Base-by-base conservation (phyloP, 1,140 invertebrate genomes). In the Leptopilina boulardi region DNA sequence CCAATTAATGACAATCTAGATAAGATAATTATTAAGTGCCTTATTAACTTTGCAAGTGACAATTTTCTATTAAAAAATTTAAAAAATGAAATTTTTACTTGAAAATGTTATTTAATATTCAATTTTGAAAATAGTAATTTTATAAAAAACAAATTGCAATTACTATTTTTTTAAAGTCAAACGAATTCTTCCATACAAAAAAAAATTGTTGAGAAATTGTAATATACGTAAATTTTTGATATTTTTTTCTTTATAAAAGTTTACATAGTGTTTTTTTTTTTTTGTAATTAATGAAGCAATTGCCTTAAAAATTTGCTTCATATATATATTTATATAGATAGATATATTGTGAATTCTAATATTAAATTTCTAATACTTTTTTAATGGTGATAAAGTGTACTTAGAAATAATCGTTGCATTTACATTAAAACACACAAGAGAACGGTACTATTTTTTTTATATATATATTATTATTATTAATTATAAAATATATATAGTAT, bases 341-440 rank as follows among this genome's bases (percentile, higher is more conserved):
- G 9, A 38, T 3, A 66, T 34, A 30, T 66, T 66, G 23, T 30
- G 59, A 66, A 26, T 59, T 59, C 11, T 9, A 11, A 59, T n/a
- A n/a, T 66, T 66, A 30, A 66, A 66, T 66, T 18, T 66, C 23
- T 30, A 66, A 13, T 13, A 26, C 11, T 66, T 66, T 59, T 34
- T 38, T 38, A 9, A 56, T 66, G 56, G 56, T 66, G 56, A 66
- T 66, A 66, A 66, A 66, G 56, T 13, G 56, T 66, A 66, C 56
- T 66, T 66, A 66, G 56, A 66, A 26, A 66, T 59, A 19, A 59
- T 66, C 56, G 56, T 66, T 66, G 56, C 56, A 66, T 66, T 66
- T 66, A 66, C 21, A 21, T 26, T 66, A 0, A 9, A 51, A 26
- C 13, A 15, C 9, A 26, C 56, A 66, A 66, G 56, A 10, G 23